Evolutionary conservation across 2,888 invertebrate genomes (phyloP).

Genomic region (Choristoneura rosaceana): DNA sequence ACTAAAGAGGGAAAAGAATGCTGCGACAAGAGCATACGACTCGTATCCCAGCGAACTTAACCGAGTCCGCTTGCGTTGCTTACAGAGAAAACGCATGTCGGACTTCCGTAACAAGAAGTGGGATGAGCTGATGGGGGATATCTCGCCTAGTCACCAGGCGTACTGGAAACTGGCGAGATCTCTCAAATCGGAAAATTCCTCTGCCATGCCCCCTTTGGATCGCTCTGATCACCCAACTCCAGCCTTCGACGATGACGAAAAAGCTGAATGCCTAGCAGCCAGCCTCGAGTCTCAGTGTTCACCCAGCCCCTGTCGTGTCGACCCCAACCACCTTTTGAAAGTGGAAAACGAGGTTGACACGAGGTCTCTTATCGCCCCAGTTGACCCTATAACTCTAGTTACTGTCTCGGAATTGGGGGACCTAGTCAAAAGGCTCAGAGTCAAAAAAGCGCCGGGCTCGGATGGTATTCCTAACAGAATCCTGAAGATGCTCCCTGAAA

Average conservation of each 20-base stretch:
- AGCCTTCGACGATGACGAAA: slow-evolving; percentile 7
- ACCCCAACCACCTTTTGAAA: too few species aligned
- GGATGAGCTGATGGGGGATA: slow-evolving; percentile 18
- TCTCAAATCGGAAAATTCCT: background rate
- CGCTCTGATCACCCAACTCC: background rate
- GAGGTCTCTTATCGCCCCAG: too few species aligned
- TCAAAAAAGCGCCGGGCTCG: background rate
- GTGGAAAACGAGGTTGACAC: too few species aligned
- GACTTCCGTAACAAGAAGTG: slow-evolving; percentile 67
- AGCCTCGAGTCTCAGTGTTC: too few species aligned
- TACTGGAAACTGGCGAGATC: slow-evolving; percentile 18
- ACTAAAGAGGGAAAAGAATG: background rate
- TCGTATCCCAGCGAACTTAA: background rate
- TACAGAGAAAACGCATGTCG: background rate
- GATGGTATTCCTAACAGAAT: background rate
- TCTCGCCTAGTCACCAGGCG: slow-evolving; percentile 13
- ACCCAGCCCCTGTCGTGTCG: too few species aligned
- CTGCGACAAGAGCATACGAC: background rate
- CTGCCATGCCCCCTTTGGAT: background rate
- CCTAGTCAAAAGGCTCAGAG: background rate
- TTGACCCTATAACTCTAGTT: too few species aligned
- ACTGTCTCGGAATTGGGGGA: background rate
- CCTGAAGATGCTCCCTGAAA: background rate
- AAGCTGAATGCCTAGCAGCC: slow-evolving; percentile 1
- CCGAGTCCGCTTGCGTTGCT: background rate